Base-by-base conservation (phyloP, 2,888 invertebrate genomes). In the Toxonevra muliebris region DNA sequence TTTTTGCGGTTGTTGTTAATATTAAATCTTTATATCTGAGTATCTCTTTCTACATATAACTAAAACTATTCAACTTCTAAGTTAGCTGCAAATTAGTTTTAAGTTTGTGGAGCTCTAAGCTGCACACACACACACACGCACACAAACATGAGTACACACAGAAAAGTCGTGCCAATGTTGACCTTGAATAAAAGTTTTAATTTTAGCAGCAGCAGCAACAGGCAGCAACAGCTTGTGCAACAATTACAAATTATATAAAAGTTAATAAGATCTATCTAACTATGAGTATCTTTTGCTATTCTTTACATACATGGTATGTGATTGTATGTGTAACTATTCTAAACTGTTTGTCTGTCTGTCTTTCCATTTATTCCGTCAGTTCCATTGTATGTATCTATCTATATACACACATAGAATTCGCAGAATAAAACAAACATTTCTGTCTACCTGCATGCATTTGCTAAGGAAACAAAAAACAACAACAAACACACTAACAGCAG, bases 221-320 rank as follows among this genome's bases (percentile, higher is more conserved):
- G 68, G 69, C 64, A 72, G 71, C 75, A 75, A 62, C 73, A 71
- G 75, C 79, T 80, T 80, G 79, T 79, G 79, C 81, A 79, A 80
- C 81, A 80, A 78, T 81, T 81, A 79, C 78, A 81, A 80, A 81
- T 81, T 80, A 79, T 80, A 80, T 76, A 78, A 66, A 69, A 58
- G 61, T 52, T 58, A 65, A 65, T 65, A 58, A 52, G 59, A 30
- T 30, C 30, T 30, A 30, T 30, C 30, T 30, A 30, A 30, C 30
- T 4, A 30, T 30, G 30, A 30, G 30, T 30, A 30, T 30, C 30
- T 30, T 30, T 4, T 4, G 30, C 30, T 30, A 30, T 30, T 30
- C 30, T 30, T 7, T 30, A 30, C 2, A 30, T 30, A 30, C 7
- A 2, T 30, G 54, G 30, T 55, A 30, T 19, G 55, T 61, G 48